Conservation (phyloP, 2,888 invertebrate genomes). For the Zootermopsis nevadensis region DNA sequence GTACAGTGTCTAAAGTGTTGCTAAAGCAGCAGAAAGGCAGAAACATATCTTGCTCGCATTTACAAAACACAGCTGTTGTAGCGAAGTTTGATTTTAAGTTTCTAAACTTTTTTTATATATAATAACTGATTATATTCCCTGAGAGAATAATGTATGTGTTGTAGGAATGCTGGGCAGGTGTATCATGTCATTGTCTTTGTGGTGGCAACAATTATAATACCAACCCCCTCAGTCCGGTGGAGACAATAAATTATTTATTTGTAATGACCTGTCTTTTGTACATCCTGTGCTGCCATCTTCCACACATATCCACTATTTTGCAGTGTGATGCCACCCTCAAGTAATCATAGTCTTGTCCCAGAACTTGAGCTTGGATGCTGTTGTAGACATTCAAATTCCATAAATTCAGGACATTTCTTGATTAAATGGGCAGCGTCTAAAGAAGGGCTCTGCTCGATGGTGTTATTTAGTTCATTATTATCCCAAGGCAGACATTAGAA, state of each 20-base stretch:
- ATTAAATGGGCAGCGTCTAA: no score
- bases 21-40: conserved; percentile 1
- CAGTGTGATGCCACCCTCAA: no score
- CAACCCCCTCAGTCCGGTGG: conserved; percentile 43
- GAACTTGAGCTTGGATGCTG: no score
- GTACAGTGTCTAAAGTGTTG: conserved; percentile 35
- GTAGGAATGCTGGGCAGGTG: conserved; percentile 29
- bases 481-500: no score
- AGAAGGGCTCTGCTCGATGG: no score
- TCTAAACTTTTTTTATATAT: conserved; percentile 24
- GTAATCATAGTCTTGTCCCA: no score
- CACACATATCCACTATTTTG: no score
- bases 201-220: conserved; percentile 33
- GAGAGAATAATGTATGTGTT: conserved; percentile 20
- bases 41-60: conserved; percentile 29
- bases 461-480: no score
- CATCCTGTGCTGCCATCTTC: background rate
- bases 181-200: conserved; percentile 21
- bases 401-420: no score
- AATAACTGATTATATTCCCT: conserved; percentile 27
- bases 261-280: conserved; percentile 31
- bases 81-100: conserved; percentile 31
- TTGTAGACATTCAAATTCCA: no score
- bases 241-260: conserved; percentile 53
- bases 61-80: conserved; percentile 25